phyloP scores from a whole-genome alignment of 2,888 invertebrate genomes.

The Druceiella hillmani region DNA sequence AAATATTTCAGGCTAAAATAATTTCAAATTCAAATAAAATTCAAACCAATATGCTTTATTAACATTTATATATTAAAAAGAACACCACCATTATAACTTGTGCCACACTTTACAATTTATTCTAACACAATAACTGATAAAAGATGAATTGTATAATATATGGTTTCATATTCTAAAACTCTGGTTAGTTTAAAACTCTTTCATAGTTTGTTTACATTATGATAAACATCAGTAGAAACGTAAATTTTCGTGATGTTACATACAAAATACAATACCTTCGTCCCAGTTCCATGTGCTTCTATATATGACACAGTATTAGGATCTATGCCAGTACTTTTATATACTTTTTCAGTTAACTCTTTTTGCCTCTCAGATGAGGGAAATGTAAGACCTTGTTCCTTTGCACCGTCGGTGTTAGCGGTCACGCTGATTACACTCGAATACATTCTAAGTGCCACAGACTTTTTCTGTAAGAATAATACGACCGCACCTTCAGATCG shows the following conservation, averaged over 20 bases:
- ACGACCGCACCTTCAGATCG: slow-evolving; percentile 84
- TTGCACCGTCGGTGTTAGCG: slow-evolving; percentile 89
- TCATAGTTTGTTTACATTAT: no score
- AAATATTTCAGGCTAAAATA: no score
- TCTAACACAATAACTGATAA: no score
- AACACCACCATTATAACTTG: no score
- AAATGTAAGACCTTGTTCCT: slow-evolving; percentile 85
- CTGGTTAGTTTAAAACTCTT: no score
- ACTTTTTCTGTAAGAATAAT: slow-evolving; percentile 75
- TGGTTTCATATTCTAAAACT: background rate
- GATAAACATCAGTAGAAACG: no score
- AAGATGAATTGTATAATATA: no score
- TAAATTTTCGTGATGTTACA: no score
- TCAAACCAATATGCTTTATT: no score
- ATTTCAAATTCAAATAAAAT: no score
- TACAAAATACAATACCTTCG: slow-evolving; percentile 56
- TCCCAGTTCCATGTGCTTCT: slow-evolving; percentile 98
- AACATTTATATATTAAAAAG: no score
- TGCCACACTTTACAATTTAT: no score
- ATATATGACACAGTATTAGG: slow-evolving; percentile 85
- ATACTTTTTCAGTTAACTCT: slow-evolving; percentile 77
- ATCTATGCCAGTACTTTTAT: slow-evolving; percentile 74
- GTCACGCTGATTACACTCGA: slow-evolving; percentile 83
- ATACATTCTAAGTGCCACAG: slow-evolving; percentile 73
- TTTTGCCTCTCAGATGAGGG: slow-evolving; percentile 79